A percentile compares a stretch with the other conserved stretches of the same genome.
Evolutionary conservation across 2,888 invertebrate species (phyloP).

Genomic region (Oscheius sp.): DNA sequence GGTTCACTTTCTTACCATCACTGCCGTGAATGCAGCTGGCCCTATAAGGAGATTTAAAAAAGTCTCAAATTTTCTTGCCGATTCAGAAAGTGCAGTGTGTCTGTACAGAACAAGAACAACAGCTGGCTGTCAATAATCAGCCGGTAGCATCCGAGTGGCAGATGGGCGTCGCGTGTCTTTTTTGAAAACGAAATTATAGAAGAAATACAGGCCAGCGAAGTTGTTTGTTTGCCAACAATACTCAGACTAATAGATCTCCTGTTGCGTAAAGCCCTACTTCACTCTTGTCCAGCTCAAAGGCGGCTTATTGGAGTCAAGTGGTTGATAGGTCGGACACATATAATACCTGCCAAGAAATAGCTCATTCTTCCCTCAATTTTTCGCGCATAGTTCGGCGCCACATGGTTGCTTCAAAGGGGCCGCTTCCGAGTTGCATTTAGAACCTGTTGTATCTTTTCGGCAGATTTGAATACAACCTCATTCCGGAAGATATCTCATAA

Average conservation of each 20-base stretch:
- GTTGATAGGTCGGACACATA: neutral
- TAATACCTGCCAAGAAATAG: too few relatives aligned
- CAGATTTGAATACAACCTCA: slow-evolving; percentile 28
- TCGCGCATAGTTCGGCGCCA: slow-evolving; percentile 11
- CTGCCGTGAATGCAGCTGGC: neutral
- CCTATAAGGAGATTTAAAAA: too few relatives aligned
- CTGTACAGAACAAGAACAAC: slow-evolving; percentile 15
- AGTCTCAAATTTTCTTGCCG: too few relatives aligned
- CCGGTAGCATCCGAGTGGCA: slow-evolving; percentile 2
- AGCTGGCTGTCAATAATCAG: slow-evolving; percentile 30
- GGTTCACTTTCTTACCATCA: neutral
- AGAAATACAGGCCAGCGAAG: too few relatives aligned
- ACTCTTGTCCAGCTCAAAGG: slow-evolving; percentile 18
- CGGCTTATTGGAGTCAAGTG: slow-evolving; percentile 25
- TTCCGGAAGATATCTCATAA: neutral
- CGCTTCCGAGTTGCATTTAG: slow-evolving; percentile 31
- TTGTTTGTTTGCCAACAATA: slow-evolving; percentile 3
- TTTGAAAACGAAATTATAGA: neutral
- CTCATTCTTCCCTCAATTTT: too few relatives aligned
- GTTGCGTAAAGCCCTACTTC: slow-evolving; percentile 15
- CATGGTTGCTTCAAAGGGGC: slow-evolving; percentile 18
- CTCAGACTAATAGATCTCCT: slow-evolving; percentile 6
- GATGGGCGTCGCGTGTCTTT: slow-evolving; percentile 1
- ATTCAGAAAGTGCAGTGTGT: neutral
- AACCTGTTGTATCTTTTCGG: slow-evolving; percentile 24